A percentile compares a stretch with the other conserved stretches of the same genome.
Evolutionary conservation across 2,888 invertebrate species (phyloP).

Genomic region (Priapulus caudatus): DNA sequence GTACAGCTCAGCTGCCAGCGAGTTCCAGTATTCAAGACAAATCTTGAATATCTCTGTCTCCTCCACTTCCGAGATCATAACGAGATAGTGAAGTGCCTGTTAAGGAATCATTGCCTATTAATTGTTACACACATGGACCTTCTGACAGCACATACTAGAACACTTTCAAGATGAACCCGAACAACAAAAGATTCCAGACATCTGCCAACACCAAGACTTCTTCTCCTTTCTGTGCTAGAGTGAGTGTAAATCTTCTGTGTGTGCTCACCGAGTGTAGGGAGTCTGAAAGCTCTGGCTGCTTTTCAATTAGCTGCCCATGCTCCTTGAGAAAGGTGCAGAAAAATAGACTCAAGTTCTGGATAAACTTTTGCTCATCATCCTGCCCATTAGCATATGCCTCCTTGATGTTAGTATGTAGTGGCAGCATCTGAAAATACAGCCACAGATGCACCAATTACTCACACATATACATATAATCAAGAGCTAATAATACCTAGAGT

Average conservation of each 20-base stretch:
- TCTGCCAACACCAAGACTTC: too few relatives aligned
- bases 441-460: not conserved
- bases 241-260: too few relatives aligned
- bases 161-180: not conserved
- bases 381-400: conserved; percentile 83
- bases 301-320: conserved; percentile 77
- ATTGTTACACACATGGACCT: too few relatives aligned
- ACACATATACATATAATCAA: not conserved
- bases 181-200: too few relatives aligned
- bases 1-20: conserved; percentile 79
- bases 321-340: conserved; percentile 91
- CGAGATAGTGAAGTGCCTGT: conserved; percentile 37
- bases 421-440: conserved; percentile 54
- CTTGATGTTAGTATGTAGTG: conserved; percentile 76
- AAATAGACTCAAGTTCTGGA: conserved; percentile 94
- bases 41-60: conserved; percentile 99
- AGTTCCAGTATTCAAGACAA: conserved; percentile 97
- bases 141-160: not conserved
- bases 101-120: too few relatives aligned
- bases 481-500: too few relatives aligned
- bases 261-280: conserved; percentile 55
- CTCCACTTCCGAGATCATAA: conserved; percentile 74
- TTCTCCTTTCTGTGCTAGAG: too few relatives aligned
- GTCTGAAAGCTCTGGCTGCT: conserved; percentile 55
- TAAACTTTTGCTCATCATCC: conserved; percentile 96